Conservation (phyloP, 2,888 invertebrate species). For the Pseudoips prasinana region DNA sequence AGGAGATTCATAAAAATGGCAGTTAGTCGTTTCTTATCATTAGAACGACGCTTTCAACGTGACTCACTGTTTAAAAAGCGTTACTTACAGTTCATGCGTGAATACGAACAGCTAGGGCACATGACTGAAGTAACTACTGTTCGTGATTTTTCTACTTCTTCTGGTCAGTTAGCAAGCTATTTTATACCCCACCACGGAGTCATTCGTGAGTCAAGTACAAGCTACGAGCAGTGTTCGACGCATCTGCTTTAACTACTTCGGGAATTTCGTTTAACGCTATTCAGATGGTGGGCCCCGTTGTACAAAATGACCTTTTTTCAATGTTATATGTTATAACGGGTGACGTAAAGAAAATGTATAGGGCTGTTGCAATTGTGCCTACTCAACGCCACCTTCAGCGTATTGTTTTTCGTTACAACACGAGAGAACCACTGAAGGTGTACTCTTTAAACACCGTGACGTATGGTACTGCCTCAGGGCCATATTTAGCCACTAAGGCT, state of each 20-base stretch:
- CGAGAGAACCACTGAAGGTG: background rate
- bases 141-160: background rate
- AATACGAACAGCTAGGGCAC: slow-evolving; percentile 9
- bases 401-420: background rate
- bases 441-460: background rate
- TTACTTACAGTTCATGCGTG: slow-evolving; percentile 4
- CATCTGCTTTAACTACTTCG: slow-evolving; percentile 9
- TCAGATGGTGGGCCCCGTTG: slow-evolving; percentile 10
- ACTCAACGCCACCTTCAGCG: background rate
- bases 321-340: slow-evolving; percentile 15
- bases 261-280: slow-evolving; percentile 18
- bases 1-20: slow-evolving; percentile 27
- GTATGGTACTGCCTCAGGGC: background rate
- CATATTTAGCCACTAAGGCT: background rate
- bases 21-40: slow-evolving; percentile 16
- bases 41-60: slow-evolving; percentile 10
- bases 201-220: slow-evolving; percentile 17
- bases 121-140: slow-evolving; percentile 4
- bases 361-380: background rate
- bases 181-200: slow-evolving; percentile 32
- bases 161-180: slow-evolving; percentile 6
- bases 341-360: slow-evolving; percentile 24
- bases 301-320: slow-evolving; percentile 17
- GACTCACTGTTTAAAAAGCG: slow-evolving; percentile 6
- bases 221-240: slow-evolving; percentile 30